A percentile compares a stretch with the other conserved stretches of the same genome.
Evolutionary conservation across 2,113 vertebrate genomes (phyloP).

Genomic region (Silurus asotus): DNA sequence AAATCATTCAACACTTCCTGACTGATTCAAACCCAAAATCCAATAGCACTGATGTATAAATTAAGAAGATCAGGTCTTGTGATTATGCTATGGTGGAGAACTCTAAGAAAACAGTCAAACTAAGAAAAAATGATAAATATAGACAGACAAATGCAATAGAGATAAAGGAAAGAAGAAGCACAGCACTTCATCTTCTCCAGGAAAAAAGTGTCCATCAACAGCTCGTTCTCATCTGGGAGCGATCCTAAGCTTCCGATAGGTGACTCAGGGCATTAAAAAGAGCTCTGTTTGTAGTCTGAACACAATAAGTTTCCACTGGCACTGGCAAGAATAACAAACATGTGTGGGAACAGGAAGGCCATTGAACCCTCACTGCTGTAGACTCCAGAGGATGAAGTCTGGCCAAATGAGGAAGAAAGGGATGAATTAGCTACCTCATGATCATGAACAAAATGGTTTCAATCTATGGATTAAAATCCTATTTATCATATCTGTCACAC

Average conservation of each 20-base stretch:
- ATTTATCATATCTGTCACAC: not conserved
- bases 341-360: slow-evolving; percentile 47
- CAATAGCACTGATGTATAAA: not conserved
- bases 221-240: slow-evolving; percentile 52
- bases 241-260: slow-evolving; percentile 43
- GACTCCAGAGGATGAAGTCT: slow-evolving; percentile 19
- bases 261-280: slow-evolving; percentile 28
- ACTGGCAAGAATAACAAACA: slow-evolving; percentile 44
- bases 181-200: not conserved
- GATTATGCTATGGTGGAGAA: not conserved
- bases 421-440: not conserved
- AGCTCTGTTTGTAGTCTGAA: slow-evolving; percentile 44
- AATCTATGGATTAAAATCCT: not conserved
- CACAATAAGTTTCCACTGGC: slow-evolving; percentile 38
- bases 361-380: slow-evolving; percentile 8
- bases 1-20: not conserved
- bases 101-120: not conserved
- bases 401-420: not conserved
- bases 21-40: not conserved
- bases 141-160: not conserved
- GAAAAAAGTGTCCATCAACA: slow-evolving; percentile 17
- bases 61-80: not conserved
- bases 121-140: not conserved
- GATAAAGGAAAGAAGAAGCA: not conserved
- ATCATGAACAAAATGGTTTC: not conserved